A percentile compares a stretch with the other conserved stretches of the same genome.
phyloP scores from a whole-genome alignment of 2,888 invertebrate species.

The Alsophila aescularia region DNA sequence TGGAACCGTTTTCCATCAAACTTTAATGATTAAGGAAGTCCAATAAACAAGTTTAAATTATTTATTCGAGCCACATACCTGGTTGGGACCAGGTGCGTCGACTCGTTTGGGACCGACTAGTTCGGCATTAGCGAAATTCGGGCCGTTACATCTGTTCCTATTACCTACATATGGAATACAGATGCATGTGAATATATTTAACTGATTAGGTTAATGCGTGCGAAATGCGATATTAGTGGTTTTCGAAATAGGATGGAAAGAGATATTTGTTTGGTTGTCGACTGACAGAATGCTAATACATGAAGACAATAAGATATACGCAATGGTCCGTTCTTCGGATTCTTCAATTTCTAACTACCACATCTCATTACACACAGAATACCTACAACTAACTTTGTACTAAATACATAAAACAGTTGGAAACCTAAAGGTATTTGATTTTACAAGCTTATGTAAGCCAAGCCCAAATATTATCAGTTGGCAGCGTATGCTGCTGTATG shows the following conservation, averaged over 20 bases:
- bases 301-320: too few relatives aligned
- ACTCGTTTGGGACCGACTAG: constrained; percentile 56
- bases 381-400: too few relatives aligned
- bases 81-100: constrained; percentile 61
- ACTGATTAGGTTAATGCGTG: constrained; percentile 37
- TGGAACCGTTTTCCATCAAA: constrained; percentile 52
- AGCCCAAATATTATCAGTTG: too few relatives aligned
- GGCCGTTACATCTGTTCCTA: constrained; percentile 69
- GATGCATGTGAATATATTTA: constrained; percentile 30
- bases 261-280: not conserved
- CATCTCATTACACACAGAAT: too few relatives aligned
- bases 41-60: constrained; percentile 65
- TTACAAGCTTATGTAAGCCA: too few relatives aligned
- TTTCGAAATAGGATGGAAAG: constrained; percentile 3
- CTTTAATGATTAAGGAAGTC: constrained; percentile 55
- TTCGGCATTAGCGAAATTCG: constrained; percentile 74
- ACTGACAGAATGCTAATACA: not conserved
- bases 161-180: constrained; percentile 62
- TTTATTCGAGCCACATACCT: constrained; percentile 65
- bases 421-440: too few relatives aligned
- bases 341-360: too few relatives aligned
- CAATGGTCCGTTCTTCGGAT: too few relatives aligned
- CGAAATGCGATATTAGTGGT: constrained; percentile 30
- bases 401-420: too few relatives aligned
- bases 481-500: too few relatives aligned